Base-by-base conservation (phyloP, 2,113 vertebrate species). In the Herpetotheres cachinnans region DNA sequence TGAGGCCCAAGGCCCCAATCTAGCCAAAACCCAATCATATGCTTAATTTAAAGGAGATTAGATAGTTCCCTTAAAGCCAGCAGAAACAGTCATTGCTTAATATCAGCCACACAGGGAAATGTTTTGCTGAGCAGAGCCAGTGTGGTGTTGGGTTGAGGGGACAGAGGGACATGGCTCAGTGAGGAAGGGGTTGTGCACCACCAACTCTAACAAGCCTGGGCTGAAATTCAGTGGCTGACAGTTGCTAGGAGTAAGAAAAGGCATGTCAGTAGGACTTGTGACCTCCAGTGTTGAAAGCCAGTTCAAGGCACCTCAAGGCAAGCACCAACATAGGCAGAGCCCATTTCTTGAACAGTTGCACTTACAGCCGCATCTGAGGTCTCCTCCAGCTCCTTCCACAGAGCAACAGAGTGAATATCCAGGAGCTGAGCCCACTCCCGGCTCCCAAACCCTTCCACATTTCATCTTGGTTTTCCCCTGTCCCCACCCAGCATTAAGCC, bases 41-140 rank as follows among this genome's bases (percentile, higher is more conserved):
- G 93, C 93, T 97, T 96, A 95, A 97, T 96, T 97, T 94, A 93
- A 93, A 96, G 90, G 82, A 93, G 92, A 95, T 96, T 79, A 95
- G 84, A 77, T 80, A 50, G 92, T 88, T 86, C 85, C 85, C 90
- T 93, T 78, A 58, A 95, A 96, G 87, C 30, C 90, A 58, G 81
- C 44, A 44, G 81, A 42, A 82, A 0, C 38, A 78, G 59, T 13
- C 59, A 18, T 4, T 18, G 44, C 86, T 65, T 13, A 3, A 1
- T 5, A 7, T 10, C 9, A n/a, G 84, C 52, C 52, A 44, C 65
- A 40, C 15, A 0, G 4, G 52, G 87, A 52, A 27, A 47, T 0
- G 10, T 15, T 82, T 49, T 49, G 70, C 61, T 46, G 47, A 50
- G 17, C 38, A 49, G 66, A 32, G 13, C 11, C n/a, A 30, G 40